phyloP scores from a whole-genome alignment of 2,113 vertebrate genomes.

The Rynchops niger region DNA sequence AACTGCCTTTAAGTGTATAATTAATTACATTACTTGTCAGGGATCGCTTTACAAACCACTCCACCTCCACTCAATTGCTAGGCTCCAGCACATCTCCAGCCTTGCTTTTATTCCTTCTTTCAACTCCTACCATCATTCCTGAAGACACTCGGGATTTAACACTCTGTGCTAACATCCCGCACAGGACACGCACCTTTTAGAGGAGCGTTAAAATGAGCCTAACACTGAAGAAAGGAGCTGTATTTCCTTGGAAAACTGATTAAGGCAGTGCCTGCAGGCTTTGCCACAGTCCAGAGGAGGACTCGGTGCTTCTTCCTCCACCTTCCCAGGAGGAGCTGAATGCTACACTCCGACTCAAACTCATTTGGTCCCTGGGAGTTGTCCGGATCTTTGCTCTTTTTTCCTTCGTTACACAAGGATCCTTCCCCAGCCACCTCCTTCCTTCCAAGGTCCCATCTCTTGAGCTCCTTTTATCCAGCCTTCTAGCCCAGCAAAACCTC shows the following conservation, averaged over 20 bases:
- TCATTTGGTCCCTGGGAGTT: fast-evolving
- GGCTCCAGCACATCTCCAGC: not conserved
- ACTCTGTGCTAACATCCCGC: not conserved
- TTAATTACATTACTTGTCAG: constrained; percentile 16
- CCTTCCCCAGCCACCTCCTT: not conserved
- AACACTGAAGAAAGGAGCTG: not conserved
- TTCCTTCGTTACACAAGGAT: not conserved
- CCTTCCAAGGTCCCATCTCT: not conserved
- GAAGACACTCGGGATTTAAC: not conserved
- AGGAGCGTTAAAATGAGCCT: not conserved
- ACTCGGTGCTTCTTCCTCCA: not conserved
- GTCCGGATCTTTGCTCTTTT: not conserved
- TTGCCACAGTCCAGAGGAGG: not conserved
- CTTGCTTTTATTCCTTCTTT: not conserved
- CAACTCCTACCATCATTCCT: not conserved
- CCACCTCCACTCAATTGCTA: not conserved
- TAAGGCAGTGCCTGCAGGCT: not conserved
- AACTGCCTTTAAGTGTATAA: constrained; percentile 1
- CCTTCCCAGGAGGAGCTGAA: not conserved
- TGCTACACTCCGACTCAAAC: fast-evolving
- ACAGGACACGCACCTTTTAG: not conserved
- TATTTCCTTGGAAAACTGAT: not conserved
- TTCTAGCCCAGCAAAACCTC: not conserved
- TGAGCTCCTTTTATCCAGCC: not conserved
- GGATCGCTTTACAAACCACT: constrained; percentile 14